phyloP scores from a whole-genome alignment of 2,113 vertebrate species.

The Nyctibius bracteatus region DNA sequence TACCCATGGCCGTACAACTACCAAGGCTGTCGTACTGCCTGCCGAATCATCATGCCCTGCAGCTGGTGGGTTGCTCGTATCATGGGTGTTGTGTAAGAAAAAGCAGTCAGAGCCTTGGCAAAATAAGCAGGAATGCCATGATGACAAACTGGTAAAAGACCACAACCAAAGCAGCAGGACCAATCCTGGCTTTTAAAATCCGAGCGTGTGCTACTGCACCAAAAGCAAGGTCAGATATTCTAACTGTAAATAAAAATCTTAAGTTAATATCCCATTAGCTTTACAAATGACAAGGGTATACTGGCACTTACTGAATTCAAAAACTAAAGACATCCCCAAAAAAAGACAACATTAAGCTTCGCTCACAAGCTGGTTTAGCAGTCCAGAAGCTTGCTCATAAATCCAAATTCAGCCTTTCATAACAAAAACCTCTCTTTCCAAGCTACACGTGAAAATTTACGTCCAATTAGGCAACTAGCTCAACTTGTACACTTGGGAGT shows the following conservation, averaged over 20 bases:
- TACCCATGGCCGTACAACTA: slow-evolving; percentile 89
- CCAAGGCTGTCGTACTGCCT: slow-evolving; percentile 87
- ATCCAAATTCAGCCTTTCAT: background rate
- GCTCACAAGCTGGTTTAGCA: slow-evolving; percentile 6
- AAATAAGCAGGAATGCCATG: background rate
- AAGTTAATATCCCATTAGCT: slow-evolving; percentile 20
- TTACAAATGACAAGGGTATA: background rate
- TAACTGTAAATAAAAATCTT: slow-evolving; percentile 36
- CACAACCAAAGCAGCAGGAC: background rate
- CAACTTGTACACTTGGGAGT: slow-evolving; percentile 10
- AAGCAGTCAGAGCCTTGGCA: background rate
- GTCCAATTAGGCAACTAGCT: slow-evolving; percentile 48
- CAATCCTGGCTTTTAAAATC: background rate
- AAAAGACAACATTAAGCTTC: background rate
- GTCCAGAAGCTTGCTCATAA: slow-evolving; percentile 29
- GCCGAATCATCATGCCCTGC: slow-evolving; percentile 91
- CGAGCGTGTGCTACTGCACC: background rate
- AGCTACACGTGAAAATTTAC: slow-evolving; percentile 53
- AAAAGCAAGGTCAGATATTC: slow-evolving; percentile 10
- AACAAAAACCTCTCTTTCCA: background rate
- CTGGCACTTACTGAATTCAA: background rate
- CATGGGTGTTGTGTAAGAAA: slow-evolving; percentile 82
- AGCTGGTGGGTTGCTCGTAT: slow-evolving; percentile 96
- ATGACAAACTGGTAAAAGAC: background rate
- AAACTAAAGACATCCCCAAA: background rate